A percentile compares a stretch with the other conserved stretches of the same genome.
These are phyloP conservation scores for Steinernema feltiae DNA, from an alignment of 1,140 invertebrate genomes.

Conservation along the genomic window DNA sequence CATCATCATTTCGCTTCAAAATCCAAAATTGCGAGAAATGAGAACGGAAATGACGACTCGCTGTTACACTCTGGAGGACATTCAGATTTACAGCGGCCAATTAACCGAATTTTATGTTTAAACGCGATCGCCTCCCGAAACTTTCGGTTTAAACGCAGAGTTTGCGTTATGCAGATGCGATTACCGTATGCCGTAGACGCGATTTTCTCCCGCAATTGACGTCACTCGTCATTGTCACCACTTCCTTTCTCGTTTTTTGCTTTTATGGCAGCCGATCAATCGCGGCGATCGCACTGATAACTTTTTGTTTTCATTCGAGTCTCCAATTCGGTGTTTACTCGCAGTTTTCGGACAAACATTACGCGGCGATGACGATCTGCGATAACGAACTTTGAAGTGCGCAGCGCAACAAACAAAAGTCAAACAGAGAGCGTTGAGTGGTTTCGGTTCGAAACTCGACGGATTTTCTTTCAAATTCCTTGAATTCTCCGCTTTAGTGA, in stretches of 20 bases:
- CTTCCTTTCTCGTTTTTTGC: not conserved
- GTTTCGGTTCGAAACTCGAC: no score
- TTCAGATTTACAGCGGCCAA: not conserved
- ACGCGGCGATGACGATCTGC: no score
- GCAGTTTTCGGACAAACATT: not conserved
- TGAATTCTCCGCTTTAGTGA: not conserved
- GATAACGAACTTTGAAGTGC: not conserved
- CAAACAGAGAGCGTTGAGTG: not conserved
- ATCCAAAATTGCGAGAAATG: no score
- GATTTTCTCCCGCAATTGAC: not conserved
- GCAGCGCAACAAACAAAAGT: not conserved
- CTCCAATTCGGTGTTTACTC: not conserved
- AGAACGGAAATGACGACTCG: not conserved
- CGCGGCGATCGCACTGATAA: not conserved
- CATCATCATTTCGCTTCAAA: no score
- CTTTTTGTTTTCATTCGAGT: not conserved
- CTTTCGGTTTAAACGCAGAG: not conserved
- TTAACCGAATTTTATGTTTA: conserved; percentile 2
- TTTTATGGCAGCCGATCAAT: not conserved
- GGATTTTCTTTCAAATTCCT: not conserved
- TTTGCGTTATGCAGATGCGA: not conserved
- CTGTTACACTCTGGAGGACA: not conserved
- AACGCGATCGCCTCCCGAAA: no score
- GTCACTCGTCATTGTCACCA: no score
- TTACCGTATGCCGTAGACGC: no score